Percentiles rank a stretch among this genome's conserved stretches.
phyloP scores from a whole-genome alignment of 2,888 invertebrate species.

The Drosophila subquinaria region DNA sequence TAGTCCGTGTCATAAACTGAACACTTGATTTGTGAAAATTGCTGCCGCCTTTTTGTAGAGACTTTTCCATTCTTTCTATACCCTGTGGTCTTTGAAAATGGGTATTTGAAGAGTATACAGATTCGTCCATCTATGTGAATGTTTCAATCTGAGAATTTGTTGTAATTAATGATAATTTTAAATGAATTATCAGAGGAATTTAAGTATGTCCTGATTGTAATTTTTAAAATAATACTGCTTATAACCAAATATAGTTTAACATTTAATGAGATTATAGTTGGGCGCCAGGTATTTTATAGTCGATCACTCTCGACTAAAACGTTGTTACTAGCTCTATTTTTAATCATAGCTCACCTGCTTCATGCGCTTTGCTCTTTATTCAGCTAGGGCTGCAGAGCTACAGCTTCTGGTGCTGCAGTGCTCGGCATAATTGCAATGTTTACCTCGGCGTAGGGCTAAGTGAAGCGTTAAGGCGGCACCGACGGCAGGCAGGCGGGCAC shows the following conservation, averaged over 20 bases:
- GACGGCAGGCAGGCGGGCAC: slow-evolving; percentile 12
- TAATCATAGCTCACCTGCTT: slow-evolving; percentile 72
- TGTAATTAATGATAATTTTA: too few species aligned
- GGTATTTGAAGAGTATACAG: neutral
- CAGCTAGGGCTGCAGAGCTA: slow-evolving; percentile 31
- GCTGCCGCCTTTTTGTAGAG: slow-evolving; percentile 36
- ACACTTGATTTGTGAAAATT: slow-evolving; percentile 72
- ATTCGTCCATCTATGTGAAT: neutral
- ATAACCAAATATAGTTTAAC: too few species aligned
- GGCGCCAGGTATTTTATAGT: neutral
- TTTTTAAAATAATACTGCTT: too few species aligned
- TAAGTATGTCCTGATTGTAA: too few species aligned
- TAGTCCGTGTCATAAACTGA: slow-evolving; percentile 60
- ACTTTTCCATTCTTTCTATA: slow-evolving; percentile 11
- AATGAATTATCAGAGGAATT: too few species aligned
- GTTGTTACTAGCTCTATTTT: slow-evolving; percentile 39
- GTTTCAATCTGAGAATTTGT: neutral
- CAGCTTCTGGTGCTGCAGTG: slow-evolving; percentile 42
- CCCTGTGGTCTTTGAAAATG: neutral
- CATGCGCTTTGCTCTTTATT: slow-evolving; percentile 59
- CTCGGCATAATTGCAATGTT: slow-evolving; percentile 77
- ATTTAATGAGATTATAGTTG: neutral
- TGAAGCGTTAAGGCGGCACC: slow-evolving; percentile 72
- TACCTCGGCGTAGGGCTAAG: slow-evolving; percentile 71
- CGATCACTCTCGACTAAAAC: neutral